Percentiles rank a stretch among this genome's conserved stretches.
phyloP scores from a whole-genome alignment of 2,888 invertebrate species.

The Lycaena phlaeas region DNA sequence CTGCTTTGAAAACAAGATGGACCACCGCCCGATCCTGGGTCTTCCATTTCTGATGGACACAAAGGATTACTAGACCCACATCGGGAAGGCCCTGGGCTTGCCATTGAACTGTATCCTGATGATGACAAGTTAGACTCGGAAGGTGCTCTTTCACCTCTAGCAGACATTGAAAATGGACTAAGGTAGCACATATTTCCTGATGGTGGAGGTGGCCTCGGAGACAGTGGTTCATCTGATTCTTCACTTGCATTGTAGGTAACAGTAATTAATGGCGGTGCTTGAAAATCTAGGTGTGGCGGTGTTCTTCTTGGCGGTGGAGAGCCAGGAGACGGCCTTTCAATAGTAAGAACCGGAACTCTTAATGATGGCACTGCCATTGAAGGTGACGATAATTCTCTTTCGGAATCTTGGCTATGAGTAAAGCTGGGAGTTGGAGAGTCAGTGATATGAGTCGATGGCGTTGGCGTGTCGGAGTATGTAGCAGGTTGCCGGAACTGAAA shows the following conservation, averaged over 20 bases:
- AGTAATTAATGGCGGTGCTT: constrained; percentile 79
- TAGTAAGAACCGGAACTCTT: constrained; percentile 76
- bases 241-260: constrained; percentile 84
- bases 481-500: constrained; percentile 67
- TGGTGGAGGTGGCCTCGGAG: constrained; percentile 73
- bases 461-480: constrained; percentile 54
- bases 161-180: constrained; percentile 84
- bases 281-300: constrained; percentile 78
- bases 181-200: constrained; percentile 79
- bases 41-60: constrained; percentile 83
- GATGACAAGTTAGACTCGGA: constrained; percentile 89
- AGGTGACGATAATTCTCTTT: constrained; percentile 54
- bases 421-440: constrained; percentile 62
- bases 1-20: constrained; percentile 68
- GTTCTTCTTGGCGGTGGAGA: constrained; percentile 74
- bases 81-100: constrained; percentile 86
- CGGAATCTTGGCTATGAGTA: constrained; percentile 62
- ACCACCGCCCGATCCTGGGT: constrained; percentile 75
- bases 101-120: constrained; percentile 89
- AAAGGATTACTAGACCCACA: constrained; percentile 87
- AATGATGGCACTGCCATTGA: constrained; percentile 64
- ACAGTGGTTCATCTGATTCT: constrained; percentile 82
- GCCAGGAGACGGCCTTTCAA: constrained; percentile 81
- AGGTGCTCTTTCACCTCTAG: constrained; percentile 80
- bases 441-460: constrained; percentile 58